Conservation (phyloP, 2,113 vertebrate species). For the Dromaius novaehollandiae region DNA sequence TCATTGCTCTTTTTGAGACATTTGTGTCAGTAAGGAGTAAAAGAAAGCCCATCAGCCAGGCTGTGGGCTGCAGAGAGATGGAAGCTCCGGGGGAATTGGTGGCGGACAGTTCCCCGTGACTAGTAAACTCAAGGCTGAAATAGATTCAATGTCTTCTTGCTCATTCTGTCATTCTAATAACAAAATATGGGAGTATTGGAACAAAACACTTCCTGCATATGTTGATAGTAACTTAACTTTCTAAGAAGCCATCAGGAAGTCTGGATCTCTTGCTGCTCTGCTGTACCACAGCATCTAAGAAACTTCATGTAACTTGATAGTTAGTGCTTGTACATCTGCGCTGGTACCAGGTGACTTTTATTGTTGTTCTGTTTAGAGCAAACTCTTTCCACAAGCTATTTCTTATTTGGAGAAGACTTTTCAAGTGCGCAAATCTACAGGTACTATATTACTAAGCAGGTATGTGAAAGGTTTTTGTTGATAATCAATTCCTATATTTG, state of each 20-base stretch:
- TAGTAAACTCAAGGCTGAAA: background rate
- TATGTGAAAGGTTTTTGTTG: conserved; percentile 50
- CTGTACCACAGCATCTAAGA: background rate
- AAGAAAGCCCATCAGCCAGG: background rate
- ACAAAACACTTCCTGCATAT: background rate
- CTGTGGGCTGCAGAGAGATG: background rate
- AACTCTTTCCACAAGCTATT: conserved; percentile 95
- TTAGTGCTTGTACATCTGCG: background rate
- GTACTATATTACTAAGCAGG: conserved; percentile 92
- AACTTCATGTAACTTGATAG: background rate
- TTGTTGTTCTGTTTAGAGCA: conserved; percentile 79
- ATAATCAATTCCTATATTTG: background rate
- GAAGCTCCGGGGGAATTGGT: background rate
- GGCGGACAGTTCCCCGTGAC: background rate
- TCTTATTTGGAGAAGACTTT: conserved; percentile 92
- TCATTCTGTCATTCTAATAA: background rate
- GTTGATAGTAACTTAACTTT: background rate
- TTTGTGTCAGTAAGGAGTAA: background rate
- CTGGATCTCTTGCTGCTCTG: background rate
- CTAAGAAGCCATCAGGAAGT: background rate
- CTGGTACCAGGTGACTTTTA: background rate
- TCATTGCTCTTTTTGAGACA: background rate
- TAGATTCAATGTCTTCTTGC: background rate
- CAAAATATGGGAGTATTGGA: background rate
- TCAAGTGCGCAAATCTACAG: conserved; percentile 84